These are phyloP conservation scores for Typhlomys cinereus DNA, from an alignment of 2,113 vertebrate genomes.

Conservation along the genomic window DNA sequence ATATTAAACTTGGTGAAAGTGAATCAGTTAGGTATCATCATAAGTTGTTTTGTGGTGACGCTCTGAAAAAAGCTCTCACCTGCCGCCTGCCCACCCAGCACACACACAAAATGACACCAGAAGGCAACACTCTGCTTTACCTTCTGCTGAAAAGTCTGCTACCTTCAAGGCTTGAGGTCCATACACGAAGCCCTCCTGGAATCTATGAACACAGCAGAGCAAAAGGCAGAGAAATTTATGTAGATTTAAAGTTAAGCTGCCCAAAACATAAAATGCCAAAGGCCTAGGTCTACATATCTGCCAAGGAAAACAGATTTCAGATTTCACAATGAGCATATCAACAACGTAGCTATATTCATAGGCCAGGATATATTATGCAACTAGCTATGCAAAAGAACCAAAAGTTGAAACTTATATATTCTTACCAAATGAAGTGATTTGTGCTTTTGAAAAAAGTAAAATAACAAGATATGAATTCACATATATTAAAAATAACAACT, in stretches of 20 bases:
- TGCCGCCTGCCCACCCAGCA: slow-evolving; percentile 51
- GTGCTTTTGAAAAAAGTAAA: slow-evolving; percentile 26
- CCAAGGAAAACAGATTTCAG: slow-evolving; percentile 58
- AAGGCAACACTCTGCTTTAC: slow-evolving; percentile 75
- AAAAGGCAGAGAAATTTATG: slow-evolving; percentile 78
- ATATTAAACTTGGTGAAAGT: slow-evolving; percentile 28
- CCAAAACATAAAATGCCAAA: slow-evolving; percentile 77
- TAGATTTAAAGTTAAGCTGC: slow-evolving; percentile 70
- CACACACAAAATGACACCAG: slow-evolving; percentile 73
- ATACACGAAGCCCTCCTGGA: slow-evolving; percentile 71
- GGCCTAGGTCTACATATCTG: slow-evolving; percentile 68
- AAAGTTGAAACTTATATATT: slow-evolving; percentile 37
- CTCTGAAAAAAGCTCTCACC: slow-evolving; percentile 24
- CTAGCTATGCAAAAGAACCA: slow-evolving; percentile 5
- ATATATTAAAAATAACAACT: not conserved
- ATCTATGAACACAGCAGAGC: slow-evolving; percentile 77
- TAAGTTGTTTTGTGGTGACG: slow-evolving; percentile 50
- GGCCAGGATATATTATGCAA: slow-evolving; percentile 27
- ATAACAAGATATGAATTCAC: slow-evolving; percentile 31
- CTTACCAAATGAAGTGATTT: slow-evolving; percentile 39
- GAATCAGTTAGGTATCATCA: not conserved
- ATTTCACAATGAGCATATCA: slow-evolving; percentile 52
- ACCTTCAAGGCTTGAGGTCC: slow-evolving; percentile 65
- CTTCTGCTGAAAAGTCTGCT: slow-evolving; percentile 78
- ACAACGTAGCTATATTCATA: slow-evolving; percentile 42